Evolutionary conservation across 1,140 invertebrate genomes (phyloP).

Genomic region (Trichomalopsis sarcophagae): DNA sequence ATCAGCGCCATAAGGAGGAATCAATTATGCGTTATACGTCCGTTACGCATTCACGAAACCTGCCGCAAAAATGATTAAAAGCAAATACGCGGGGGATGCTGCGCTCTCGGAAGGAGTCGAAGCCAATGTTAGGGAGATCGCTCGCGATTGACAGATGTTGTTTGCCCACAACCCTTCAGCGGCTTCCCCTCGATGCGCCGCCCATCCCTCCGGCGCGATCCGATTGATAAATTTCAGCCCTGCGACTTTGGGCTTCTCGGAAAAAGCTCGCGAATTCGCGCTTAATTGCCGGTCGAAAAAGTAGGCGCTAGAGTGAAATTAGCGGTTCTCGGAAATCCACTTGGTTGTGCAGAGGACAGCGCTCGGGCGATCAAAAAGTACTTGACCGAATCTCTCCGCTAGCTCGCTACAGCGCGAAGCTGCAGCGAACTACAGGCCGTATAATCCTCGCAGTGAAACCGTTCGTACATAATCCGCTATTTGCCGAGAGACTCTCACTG

Average conservation of each 20-base stretch:
- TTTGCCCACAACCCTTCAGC: constrained; percentile 26
- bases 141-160: constrained; percentile 39
- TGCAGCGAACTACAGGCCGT: neutral
- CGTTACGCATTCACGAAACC: constrained; percentile 69
- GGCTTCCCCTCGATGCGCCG: too few species aligned
- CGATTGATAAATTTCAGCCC: too few species aligned
- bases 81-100: constrained; percentile 62
- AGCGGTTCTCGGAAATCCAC: neutral
- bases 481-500: constrained; percentile 62
- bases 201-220: too few species aligned
- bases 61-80: constrained; percentile 72
- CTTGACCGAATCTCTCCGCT: neutral
- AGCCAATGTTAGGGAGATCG: neutral
- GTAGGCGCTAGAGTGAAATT: neutral
- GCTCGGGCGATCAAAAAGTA: neutral
- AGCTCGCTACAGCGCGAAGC: constrained; percentile 21
- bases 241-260: too few species aligned
- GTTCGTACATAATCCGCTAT: constrained; percentile 72
- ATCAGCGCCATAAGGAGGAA: neutral
- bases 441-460: constrained; percentile 61
- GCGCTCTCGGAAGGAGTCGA: neutral
- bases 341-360: too few species aligned
- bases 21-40: neutral
- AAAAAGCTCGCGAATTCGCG: too few species aligned
- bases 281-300: neutral